Conservation (phyloP, 1,140 invertebrate species). For the Trachymyrmex septentrionalis region DNA sequence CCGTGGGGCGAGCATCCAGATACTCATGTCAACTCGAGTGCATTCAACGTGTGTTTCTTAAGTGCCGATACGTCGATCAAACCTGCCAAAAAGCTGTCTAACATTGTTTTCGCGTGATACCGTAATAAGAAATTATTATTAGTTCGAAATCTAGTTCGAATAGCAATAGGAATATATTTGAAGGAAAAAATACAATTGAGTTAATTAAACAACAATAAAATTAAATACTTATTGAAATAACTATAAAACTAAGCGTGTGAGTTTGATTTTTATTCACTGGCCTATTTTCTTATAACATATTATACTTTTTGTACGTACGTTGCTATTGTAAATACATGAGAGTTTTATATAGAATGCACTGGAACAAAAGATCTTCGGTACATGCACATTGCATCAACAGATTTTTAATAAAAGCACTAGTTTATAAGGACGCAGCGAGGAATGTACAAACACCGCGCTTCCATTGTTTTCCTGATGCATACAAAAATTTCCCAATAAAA, state of each 20-base stretch:
- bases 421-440: constrained; percentile 32
- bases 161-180: neutral
- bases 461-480: constrained; percentile 20
- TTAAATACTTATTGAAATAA: neutral
- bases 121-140: neutral
- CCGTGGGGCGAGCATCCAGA: neutral
- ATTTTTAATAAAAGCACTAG: constrained; percentile 52
- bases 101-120: neutral
- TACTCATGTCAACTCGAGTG: constrained; percentile 7
- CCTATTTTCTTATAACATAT: constrained; percentile 4
- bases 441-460: constrained; percentile 16
- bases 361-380: neutral
- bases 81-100: neutral
- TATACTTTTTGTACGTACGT: too few relatives aligned
- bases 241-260: neutral
- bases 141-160: neutral
- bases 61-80: constrained; percentile 25
- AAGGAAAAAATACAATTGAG: neutral
- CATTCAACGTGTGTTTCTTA: constrained; percentile 30
- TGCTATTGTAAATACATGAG: constrained; percentile 8
- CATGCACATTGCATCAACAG: constrained; percentile 14
- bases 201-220: neutral
- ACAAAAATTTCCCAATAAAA: constrained; percentile 58
- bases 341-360: neutral
- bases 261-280: constrained; percentile 20